Conservation (phyloP, 1,140 invertebrate genomes). For the Cydia amplana region DNA sequence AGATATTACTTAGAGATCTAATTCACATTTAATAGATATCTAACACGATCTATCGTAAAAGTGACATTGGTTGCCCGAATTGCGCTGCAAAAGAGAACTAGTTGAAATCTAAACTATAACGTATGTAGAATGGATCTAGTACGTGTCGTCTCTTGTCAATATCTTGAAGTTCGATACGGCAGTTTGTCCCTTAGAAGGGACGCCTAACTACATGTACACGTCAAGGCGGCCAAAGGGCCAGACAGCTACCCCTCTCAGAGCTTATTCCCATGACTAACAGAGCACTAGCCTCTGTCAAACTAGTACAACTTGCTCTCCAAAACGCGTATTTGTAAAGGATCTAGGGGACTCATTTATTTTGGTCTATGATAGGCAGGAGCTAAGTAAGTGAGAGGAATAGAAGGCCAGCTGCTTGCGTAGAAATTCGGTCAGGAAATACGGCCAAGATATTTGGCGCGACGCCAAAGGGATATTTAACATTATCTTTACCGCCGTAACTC, state of each 20-base stretch:
- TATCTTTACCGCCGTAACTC: constrained; percentile 18
- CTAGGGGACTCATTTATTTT: background rate
- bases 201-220: background rate
- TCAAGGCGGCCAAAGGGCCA: background rate
- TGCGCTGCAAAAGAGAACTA: too few relatives aligned
- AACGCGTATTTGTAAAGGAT: background rate
- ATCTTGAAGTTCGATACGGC: too few relatives aligned
- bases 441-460: background rate
- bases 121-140: too few relatives aligned
- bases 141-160: too few relatives aligned
- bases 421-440: constrained; percentile 11
- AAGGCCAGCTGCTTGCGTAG: constrained; percentile 6
- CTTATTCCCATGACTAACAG: background rate
- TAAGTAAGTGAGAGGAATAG: background rate
- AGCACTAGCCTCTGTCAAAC: background rate
- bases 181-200: background rate
- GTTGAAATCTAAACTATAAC: too few relatives aligned
- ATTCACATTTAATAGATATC: too few relatives aligned
- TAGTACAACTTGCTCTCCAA: background rate
- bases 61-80: too few relatives aligned
- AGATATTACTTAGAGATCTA: too few relatives aligned
- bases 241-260: background rate
- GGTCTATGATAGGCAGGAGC: background rate
- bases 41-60: too few relatives aligned
- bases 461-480: constrained; percentile 16